These are phyloP conservation scores for Cygnus atratus DNA, from an alignment of 2,113 vertebrate genomes.

Conservation along the genomic window DNA sequence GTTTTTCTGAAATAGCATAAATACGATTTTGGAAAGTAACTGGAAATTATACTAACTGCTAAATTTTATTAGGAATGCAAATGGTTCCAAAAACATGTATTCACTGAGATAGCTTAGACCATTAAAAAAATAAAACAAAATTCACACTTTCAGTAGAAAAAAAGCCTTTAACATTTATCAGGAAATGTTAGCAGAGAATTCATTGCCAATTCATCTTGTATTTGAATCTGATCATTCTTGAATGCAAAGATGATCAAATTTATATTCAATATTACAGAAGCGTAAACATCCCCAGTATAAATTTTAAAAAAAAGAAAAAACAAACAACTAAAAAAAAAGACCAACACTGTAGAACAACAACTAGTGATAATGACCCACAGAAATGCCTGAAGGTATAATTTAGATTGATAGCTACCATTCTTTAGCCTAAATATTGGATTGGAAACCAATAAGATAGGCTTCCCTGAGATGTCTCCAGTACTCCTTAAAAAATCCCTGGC, in stretches of 20 bases:
- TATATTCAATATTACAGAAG: not conserved
- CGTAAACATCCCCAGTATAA: not conserved
- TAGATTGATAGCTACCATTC: not conserved
- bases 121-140: slow-evolving; percentile 33
- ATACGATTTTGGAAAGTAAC: not conserved
- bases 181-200: slow-evolving; percentile 42
- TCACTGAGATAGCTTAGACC: slow-evolving; percentile 3
- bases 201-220: slow-evolving; percentile 39
- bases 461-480: not conserved
- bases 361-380: not conserved
- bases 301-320: not conserved
- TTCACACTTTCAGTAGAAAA: slow-evolving; percentile 37
- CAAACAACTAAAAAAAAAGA: not conserved
- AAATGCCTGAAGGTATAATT: not conserved
- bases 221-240: not conserved
- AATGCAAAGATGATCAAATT: slow-evolving; percentile 41
- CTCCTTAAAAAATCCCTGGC: not conserved
- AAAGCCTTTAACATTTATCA: slow-evolving; percentile 31
- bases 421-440: not conserved
- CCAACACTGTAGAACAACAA: not conserved
- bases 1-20: not conserved
- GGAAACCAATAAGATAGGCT: not conserved
- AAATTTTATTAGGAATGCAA: slow-evolving; percentile 46
- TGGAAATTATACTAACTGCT: slow-evolving; percentile 11
- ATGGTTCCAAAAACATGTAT: slow-evolving; percentile 23